Evolutionary conservation across 2,797 vertebrate genomes (phyloP), one percentile per base, ranked within the genome.

Genomic region (Emydoidea blandingii): DNA sequence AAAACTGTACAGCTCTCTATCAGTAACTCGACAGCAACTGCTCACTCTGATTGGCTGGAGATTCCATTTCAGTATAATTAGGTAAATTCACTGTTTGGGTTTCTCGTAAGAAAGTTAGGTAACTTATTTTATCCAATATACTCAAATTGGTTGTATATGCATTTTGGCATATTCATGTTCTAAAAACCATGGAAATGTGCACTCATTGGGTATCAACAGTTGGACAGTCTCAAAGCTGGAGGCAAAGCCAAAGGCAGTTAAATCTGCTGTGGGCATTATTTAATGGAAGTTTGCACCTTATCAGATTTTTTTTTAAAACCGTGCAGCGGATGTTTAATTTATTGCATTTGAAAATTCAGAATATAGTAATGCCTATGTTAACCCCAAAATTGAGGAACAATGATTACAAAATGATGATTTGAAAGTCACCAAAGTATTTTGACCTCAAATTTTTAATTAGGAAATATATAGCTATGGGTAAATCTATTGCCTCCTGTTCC

Each of bases 161-260:
- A 89, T 53, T 65, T 82, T 92, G 91, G 34, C 83, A 29, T 72
- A 65, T 44, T 56, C 87, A 87, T 12, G 65, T 52, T 59, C 78
- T 37, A 90, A 92, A 94, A 14, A 8, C 87, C 56, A 79, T 52
- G 47, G 50, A 95, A 89, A 93, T 31, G 27, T 54, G 10, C 11
- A 12, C 44, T 96, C 44, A 86, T 86, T 50, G 4, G 87, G 41
- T 16, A 88, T 65, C 16, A 81, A 18, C 68, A 82, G 87, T 85
- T 90, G 97, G 96, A 95, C 96, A 97, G 74, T 85, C 90, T 97
- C 97, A 29, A 94, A 97, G 97, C 98, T 96, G 89, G 95, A 97
- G 97, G 97, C 97, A 93, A 97, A 98, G 98, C 98, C 97, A 65
- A 96, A 41, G 97, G 98, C 98, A 97, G 96, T 91, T 65, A 96